These are phyloP conservation scores for Tichodroma muraria DNA, from an alignment of 2,113 vertebrate species.

Conservation along the genomic window DNA sequence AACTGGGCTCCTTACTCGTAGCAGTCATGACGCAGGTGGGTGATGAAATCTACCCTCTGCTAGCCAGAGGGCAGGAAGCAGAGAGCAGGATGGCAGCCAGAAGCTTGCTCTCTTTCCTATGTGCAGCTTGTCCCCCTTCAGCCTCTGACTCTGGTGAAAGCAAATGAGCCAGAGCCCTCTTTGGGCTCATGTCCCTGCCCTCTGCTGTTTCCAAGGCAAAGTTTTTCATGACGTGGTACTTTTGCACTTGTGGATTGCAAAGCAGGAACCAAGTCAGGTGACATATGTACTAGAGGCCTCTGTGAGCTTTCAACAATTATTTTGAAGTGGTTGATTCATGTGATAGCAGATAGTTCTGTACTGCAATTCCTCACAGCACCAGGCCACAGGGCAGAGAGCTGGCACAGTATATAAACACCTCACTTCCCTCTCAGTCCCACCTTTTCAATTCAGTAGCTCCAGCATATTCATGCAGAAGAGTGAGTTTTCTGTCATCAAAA, in stretches of 20 bases:
- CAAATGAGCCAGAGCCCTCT: not conserved
- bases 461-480: not conserved
- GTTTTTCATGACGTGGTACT: not conserved
- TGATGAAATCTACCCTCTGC: not conserved
- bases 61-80: not conserved
- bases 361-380: not conserved
- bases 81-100: not conserved
- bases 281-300: not conserved
- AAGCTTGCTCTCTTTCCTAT: not conserved
- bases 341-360: not conserved
- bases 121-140: not conserved
- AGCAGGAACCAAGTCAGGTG: not conserved
- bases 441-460: not conserved
- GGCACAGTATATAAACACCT: not conserved
- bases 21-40: not conserved
- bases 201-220: not conserved
- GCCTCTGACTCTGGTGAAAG: not conserved
- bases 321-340: not conserved
- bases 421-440: not conserved
- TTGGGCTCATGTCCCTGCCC: not conserved
- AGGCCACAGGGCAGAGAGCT: not conserved
- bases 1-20: fast-evolving
- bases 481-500: not conserved
- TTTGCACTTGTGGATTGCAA: not conserved
- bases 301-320: not conserved